Evolutionary conservation across 2,888 invertebrate species (phyloP).

Genomic region (Melieria picta): DNA sequence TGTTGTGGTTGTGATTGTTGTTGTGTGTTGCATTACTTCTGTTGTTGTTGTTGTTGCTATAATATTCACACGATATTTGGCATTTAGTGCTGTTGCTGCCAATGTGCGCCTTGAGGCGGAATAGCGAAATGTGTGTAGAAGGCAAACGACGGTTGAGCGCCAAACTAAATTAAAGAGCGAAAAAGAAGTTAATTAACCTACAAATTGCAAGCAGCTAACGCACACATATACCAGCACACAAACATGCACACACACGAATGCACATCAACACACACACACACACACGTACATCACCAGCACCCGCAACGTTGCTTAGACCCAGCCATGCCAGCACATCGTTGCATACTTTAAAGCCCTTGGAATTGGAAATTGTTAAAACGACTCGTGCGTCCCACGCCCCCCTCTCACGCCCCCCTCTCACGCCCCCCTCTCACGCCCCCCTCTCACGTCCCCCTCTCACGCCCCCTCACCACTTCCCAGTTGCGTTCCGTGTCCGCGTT

Average conservation of each 20-base stretch:
- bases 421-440: too few relatives aligned
- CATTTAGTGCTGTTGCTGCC: neutral
- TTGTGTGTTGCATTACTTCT: too few relatives aligned
- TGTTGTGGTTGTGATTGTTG: too few relatives aligned
- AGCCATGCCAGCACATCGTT: neutral
- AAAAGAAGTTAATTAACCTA: slow-evolving; percentile 17
- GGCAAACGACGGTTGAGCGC: neutral
- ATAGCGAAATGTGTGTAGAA: too few relatives aligned
- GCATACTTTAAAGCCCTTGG: neutral
- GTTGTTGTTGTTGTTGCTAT: neutral
- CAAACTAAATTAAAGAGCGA: neutral
- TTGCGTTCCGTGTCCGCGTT: neutral
- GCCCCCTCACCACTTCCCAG: too few relatives aligned
- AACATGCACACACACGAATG: too few relatives aligned
- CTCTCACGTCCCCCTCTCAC: too few relatives aligned
- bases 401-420: too few relatives aligned
- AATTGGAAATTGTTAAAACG: neutral
- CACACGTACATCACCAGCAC: neutral
- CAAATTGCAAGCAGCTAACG: slow-evolving; percentile 19
- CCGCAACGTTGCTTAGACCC: neutral
- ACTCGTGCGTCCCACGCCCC: too few relatives aligned
- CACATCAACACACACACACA: neutral
- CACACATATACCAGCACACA: neutral
- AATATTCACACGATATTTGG: neutral
- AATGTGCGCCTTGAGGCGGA: too few relatives aligned